Conservation (phyloP, 2,888 invertebrate genomes). For the Gnatocerus cornutus region DNA sequence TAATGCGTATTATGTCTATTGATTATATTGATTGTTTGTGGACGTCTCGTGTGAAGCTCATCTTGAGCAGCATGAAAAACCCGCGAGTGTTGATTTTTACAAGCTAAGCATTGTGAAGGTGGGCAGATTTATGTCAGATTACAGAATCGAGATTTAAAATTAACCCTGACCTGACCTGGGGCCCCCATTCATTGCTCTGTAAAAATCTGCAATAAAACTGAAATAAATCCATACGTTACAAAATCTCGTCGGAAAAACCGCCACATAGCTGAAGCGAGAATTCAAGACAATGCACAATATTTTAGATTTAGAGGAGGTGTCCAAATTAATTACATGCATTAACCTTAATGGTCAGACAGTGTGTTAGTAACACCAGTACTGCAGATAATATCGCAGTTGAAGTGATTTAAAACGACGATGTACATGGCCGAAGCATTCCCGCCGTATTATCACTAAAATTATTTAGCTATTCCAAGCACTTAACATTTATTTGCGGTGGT, state of each 20-base stretch:
- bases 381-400: conserved; percentile 60
- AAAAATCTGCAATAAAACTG: conserved; percentile 33
- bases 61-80: conserved; percentile 40
- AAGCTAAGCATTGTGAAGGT: conserved; percentile 33
- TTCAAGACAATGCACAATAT: conserved; percentile 57
- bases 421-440: conserved; percentile 60
- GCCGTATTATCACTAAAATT: conserved; percentile 56
- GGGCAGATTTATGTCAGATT: conserved; percentile 44
- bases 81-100: conserved; percentile 29
- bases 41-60: conserved; percentile 18
- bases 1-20: conserved; percentile 10
- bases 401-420: conserved; percentile 62
- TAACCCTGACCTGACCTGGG: conserved; percentile 42
- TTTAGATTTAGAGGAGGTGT: conserved; percentile 58
- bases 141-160: conserved; percentile 37
- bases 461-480: conserved; percentile 47
- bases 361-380: conserved; percentile 58
- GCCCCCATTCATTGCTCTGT: conserved; percentile 31
- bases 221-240: conserved; percentile 18
- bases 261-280: conserved; percentile 25
- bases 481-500: conserved; percentile 36
- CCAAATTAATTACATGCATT: conserved; percentile 61
- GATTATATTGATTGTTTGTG: conserved; percentile 27
- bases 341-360: conserved; percentile 58
- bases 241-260: conserved; percentile 1